Evolutionary conservation across 2,113 vertebrate genomes (phyloP), one percentile per base, ranked within the genome.

Genomic region (Cyprinodon variegatus): DNA sequence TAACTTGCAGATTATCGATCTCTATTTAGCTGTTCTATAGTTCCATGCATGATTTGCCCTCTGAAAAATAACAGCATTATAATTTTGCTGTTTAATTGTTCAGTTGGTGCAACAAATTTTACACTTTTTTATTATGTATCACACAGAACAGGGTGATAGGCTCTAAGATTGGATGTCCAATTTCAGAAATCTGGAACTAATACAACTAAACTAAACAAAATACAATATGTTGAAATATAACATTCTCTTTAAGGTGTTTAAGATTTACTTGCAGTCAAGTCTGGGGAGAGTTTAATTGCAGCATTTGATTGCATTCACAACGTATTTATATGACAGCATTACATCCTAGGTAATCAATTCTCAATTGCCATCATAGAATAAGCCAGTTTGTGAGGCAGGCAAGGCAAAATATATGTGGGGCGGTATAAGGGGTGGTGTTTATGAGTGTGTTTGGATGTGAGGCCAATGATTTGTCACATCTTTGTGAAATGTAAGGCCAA

Each of bases 331-430:
- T 80, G 71, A 67, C 48, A 76, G 59, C 62, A 20, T 81, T n/a
- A 48, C 6, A 82, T 82, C 82, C 77, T 68, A 41, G 45, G 43
- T 83, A 87, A 86, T 89, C 78, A 79, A 70, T 78, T 76, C 68
- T 74, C 82, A 20, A 88, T 89, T 84, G 79, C 3, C 46, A 70
- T 84, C 83, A 86, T 91, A 74, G 86, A 86, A 79, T 81, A 72
- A 84, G 39, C 79, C 72, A 79, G 63, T 70, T 72, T 66, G 70
- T 40, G 29, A 29, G 29, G 29, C 29, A 29, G 29, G 29, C 29
- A 29, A 29, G 29, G 29, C 29, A 29, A 29, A 29, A 29, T 29
- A 29, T 29, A 29, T 29, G 29, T 46, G 53, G 9, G 29, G 13
- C 1, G 57, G 5, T 22, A 43, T 36, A 61, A 8, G 40, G 50